Evolutionary conservation across 2,797 vertebrate species (phyloP), one percentile per base, ranked within the genome.

Genomic region (Sebastes itinus): DNA sequence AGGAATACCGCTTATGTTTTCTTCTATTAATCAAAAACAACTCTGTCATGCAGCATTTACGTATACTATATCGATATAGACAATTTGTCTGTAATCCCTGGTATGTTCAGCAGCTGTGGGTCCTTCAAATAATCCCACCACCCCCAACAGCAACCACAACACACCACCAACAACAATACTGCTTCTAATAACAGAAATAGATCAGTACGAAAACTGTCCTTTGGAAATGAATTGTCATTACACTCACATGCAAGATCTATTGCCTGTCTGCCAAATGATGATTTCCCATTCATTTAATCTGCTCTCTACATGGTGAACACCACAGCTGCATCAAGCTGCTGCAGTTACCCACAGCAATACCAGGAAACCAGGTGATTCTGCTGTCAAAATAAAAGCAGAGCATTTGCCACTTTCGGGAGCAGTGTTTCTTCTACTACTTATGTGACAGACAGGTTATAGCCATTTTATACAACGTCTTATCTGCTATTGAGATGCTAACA

Each of bases 201-300:
- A 32, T 71, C 22, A 42, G 25, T 4, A 55, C 27, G 32, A 20
- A 13, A 22, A 25, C 7, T 18, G 20, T 58, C 4, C 30, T 72
- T 49, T 33, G 6, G n/a, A 54, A 30, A 28, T 25, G 1, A 7
- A 60, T 68, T 25, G 10, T 20, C 12, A 56, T 66, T 18, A 63
- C 13, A 49, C 42, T 22, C n/a, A 30, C 5, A 71, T 25, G 46
- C 23, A 70, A 8, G 30, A 75, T 2, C 3, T 49, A 65, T 23
- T 58, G 76, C 23, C 61, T 68, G 42, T 61, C 42, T 79, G 64
- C 63, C 67, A 84, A 75, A 78, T 81, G 70, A 78, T 32, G 75
- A 78, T 23, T 78, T 65, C 49, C 52, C 78, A 83, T 82, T 92
- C 84, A 87, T 79, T 71, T 56, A 18, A 38, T 81, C 56, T 78